These are phyloP conservation scores for Nesometra sesokonis DNA, from an alignment of 35 echinoderm and acorn worm genomes.

Conservation along the genomic window DNA sequence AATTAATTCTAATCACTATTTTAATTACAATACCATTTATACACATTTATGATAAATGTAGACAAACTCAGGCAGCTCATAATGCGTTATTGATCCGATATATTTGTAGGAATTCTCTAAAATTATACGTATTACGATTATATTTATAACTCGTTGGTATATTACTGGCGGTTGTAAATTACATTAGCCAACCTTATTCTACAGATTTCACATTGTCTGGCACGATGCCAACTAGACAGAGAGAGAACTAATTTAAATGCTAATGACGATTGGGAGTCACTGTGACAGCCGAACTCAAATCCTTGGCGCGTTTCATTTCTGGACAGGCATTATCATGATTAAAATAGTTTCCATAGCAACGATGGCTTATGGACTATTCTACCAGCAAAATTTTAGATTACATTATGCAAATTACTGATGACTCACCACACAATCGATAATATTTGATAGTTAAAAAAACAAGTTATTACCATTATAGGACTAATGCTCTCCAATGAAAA, in stretches of 20 bases:
- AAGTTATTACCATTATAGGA: not conserved
- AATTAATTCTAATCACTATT: no score
- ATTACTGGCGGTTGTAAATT: not conserved
- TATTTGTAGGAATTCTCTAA: not conserved
- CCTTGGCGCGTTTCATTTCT: not conserved
- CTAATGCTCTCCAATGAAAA: not conserved
- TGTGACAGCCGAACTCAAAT: not conserved
- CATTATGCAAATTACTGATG: not conserved
- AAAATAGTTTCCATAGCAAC: not conserved
- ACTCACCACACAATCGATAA: not conserved
- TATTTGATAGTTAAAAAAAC: not conserved
- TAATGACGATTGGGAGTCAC: not conserved
- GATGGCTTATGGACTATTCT: not conserved
- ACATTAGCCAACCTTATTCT: not conserved
- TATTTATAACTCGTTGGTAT: no score
- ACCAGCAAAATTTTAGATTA: not conserved
- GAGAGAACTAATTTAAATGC: not conserved
- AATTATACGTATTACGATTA: not conserved
- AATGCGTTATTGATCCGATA: not conserved
- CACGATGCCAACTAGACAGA: not conserved
- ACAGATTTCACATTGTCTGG: not conserved
- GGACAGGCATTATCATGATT: not conserved
- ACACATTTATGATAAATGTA: no score
- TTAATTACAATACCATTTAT: no score
- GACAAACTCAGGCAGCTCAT: no score